phyloP scores from a whole-genome alignment of 2,888 invertebrate species.

The Cephus sareptanus region DNA sequence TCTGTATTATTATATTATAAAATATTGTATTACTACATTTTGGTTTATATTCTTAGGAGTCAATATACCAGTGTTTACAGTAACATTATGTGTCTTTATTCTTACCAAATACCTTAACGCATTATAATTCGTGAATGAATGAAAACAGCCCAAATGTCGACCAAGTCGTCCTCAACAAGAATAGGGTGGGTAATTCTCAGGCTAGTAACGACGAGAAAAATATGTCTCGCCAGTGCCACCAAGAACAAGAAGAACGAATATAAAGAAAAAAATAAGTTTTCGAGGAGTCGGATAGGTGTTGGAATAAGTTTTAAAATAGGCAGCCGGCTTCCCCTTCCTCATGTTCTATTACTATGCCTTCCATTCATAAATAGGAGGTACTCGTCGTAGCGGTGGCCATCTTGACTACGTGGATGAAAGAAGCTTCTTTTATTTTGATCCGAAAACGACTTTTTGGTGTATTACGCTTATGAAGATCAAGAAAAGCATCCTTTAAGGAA shows the following conservation, averaged over 20 bases:
- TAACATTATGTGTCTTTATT: conserved; percentile 22
- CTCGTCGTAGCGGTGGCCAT: conserved; percentile 43
- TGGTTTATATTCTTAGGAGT: conserved; percentile 61
- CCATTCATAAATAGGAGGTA: conserved; percentile 57
- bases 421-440: conserved; percentile 5
- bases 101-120: background rate
- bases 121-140: background rate
- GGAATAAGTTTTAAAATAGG: conserved; percentile 41
- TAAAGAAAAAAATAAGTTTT: background rate
- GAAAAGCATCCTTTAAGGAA: background rate
- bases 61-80: conserved; percentile 63
- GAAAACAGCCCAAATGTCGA: background rate
- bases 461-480: background rate
- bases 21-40: conserved; percentile 46
- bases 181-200: background rate
- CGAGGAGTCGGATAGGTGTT: background rate
- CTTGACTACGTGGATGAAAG: conserved; percentile 42
- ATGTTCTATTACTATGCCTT: conserved; percentile 32
- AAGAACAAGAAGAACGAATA: background rate
- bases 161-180: background rate
- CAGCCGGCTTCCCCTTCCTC: conserved; percentile 27
- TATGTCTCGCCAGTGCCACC: conserved; percentile 8
- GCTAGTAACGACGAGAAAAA: conserved; percentile 9
- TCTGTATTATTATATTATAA: conserved; percentile 49
- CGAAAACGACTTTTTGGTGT: background rate